phyloP scores from a whole-genome alignment of 1,140 invertebrate genomes.

The Platyura marginata region DNA sequence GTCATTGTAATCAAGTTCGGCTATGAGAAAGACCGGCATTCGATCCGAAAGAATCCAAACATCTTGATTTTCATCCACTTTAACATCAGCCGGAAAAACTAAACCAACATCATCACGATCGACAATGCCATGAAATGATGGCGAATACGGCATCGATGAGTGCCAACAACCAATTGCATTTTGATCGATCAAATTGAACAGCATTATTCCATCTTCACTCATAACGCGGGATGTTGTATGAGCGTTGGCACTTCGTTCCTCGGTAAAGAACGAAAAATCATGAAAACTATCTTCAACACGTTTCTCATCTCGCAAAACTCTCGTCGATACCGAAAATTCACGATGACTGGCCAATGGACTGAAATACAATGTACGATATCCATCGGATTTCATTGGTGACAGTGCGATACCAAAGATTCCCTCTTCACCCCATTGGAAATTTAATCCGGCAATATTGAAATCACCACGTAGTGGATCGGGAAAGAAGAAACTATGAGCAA shows the following conservation, averaged over 20 bases:
- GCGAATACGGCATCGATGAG: slow-evolving; percentile 37
- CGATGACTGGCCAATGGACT: slow-evolving; percentile 54
- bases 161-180: slow-evolving; percentile 71
- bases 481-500: slow-evolving; percentile 54
- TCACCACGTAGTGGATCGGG: slow-evolving; percentile 59
- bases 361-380: slow-evolving; percentile 52
- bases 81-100: slow-evolving; percentile 60
- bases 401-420: slow-evolving; percentile 63
- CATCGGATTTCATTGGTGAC: slow-evolving; percentile 39
- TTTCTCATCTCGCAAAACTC: slow-evolving; percentile 42
- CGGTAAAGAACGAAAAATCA: slow-evolving; percentile 43
- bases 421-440: slow-evolving; percentile 66
- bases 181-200: slow-evolving; percentile 58
- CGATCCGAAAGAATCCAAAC: slow-evolving; percentile 63
- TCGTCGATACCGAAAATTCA: slow-evolving; percentile 59
- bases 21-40: slow-evolving; percentile 56
- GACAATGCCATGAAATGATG: slow-evolving; percentile 46
- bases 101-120: slow-evolving; percentile 54
- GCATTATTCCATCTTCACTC: slow-evolving; percentile 49
- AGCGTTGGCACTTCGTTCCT: slow-evolving; percentile 39
- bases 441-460: slow-evolving; percentile 56
- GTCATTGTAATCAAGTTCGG: slow-evolving; percentile 51
- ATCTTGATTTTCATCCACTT: slow-evolving; percentile 42
- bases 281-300: slow-evolving; percentile 46
- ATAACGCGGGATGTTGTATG: slow-evolving; percentile 54